Evolutionary conservation across 2,888 invertebrate genomes (phyloP), one percentile per base, ranked within the genome.

Genomic region (Amiota communis): DNA sequence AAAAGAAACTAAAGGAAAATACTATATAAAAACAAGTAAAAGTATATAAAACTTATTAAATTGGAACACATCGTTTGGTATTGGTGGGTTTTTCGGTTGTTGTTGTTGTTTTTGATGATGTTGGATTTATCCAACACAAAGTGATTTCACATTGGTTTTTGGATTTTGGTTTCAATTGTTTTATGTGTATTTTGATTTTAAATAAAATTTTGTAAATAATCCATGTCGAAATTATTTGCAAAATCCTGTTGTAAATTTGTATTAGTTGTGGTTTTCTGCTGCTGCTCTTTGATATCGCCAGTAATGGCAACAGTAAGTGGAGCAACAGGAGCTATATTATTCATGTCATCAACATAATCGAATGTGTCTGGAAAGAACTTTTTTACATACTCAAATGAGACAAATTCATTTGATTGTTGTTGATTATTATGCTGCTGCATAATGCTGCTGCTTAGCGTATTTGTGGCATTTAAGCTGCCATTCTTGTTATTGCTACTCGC

Each of bases 351-450:
- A 46, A 23, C 63, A 70, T 82, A 80, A 53, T 87, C 89, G 75
- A 87, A 87, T 69, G 86, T 83, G 79, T 89, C 89, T 64, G 87
- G 85, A 23, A 90, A 82, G 78, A 90, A 83, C 80, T 88, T 90
- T 80, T 88, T 89, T 79, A 90, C 90, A 80, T 89, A 90, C 76
- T 90, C 90, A 77, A 90, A 90, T 72, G 90, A 90, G 71, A 90
- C 89, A 78, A 86, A 90, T 77, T 90, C 90, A 73, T 83, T 78
- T 48, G 79, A 74, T 67, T 80, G 36, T 81, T 83, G 74, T 68
- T 73, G 20, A 8, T 61, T 20, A 13, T n/a, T n/a, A n/a, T n/a
- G n/a, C n/a, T 61, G 61, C 23, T 20, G 61, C 13, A 11, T 47
- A 13, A 65, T 64, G 49, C 36, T 61, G 49, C 36, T 61, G 71